phyloP scores from a whole-genome alignment of 2,888 invertebrate species.

The Candidula unifasciata region DNA sequence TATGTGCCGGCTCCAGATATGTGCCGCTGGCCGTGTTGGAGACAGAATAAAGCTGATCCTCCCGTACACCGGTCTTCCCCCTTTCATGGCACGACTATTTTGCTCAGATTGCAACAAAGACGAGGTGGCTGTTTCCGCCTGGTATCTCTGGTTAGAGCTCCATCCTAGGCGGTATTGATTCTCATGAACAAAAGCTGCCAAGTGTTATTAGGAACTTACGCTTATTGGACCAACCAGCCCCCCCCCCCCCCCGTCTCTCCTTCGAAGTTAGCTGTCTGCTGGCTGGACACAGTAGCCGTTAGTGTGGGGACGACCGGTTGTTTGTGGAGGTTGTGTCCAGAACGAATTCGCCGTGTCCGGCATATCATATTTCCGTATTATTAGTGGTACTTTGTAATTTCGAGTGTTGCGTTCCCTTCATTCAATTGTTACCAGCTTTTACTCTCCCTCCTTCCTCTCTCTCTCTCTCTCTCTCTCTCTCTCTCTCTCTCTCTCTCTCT shows the following conservation, averaged over 20 bases:
- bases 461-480: constrained; percentile 41
- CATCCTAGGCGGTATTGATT: constrained; percentile 13
- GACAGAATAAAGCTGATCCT: no score
- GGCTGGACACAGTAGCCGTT: no score
- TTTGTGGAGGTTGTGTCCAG: no score
- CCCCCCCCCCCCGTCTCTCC: constrained; percentile 34
- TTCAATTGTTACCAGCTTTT: constrained; percentile 27
- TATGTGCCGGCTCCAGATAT: no score
- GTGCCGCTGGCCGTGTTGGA: no score
- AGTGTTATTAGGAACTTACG: constrained; percentile 17
- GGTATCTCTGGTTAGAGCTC: background rate
- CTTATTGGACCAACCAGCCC: background rate
- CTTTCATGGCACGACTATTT: background rate
- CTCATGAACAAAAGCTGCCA: constrained; percentile 24
- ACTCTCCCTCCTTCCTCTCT: constrained; percentile 34
- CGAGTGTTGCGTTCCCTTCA: background rate
- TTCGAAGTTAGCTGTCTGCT: no score
- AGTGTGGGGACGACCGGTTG: no score
- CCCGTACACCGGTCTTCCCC: no score
- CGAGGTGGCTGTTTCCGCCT: background rate
- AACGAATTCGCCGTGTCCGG: no score
- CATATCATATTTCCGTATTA: no score
- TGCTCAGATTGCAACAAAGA: constrained; percentile 15
- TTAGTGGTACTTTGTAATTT: no score
- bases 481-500: constrained; percentile 12